Conservation (phyloP, 1,140 invertebrate genomes). For the Procambarus virginalis region DNA sequence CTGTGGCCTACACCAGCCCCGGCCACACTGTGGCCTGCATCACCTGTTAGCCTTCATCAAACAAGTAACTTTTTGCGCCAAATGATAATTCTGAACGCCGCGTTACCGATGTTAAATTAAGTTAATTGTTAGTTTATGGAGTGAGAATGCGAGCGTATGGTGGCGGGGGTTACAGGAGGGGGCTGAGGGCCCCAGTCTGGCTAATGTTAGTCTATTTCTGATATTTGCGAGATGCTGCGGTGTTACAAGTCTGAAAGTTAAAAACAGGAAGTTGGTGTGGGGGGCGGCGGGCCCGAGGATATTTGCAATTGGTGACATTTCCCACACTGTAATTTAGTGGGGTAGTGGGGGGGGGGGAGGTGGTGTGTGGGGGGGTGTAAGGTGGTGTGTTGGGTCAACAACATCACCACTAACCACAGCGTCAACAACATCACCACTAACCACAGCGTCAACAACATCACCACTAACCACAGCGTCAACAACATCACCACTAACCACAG, state of each 20-base stretch:
- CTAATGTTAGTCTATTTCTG: not conserved
- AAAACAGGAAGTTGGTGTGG: conserved; percentile 20
- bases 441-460: no score
- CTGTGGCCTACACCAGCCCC: no score
- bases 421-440: no score
- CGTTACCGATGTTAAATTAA: not conserved
- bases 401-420: not conserved
- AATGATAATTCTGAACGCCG: not conserved
- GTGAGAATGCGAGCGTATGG: no score
- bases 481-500: no score
- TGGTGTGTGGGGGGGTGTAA: not conserved
- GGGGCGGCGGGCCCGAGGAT: not conserved
- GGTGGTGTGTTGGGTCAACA: not conserved
- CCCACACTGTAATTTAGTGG: conserved; percentile 31
- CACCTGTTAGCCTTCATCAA: not conserved
- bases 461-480: no score
- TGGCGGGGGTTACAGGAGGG: not conserved
- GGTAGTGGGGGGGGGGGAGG: not conserved
- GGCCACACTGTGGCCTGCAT: not conserved
- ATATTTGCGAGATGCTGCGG: not conserved
- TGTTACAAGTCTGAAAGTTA: conserved; percentile 19
- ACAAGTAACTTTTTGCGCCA: not conserved
- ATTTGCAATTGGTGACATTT: conserved; percentile 34
- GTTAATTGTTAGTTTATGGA: not conserved
- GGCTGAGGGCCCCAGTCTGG: not conserved